Evolutionary conservation across 2,888 invertebrate genomes (phyloP), one percentile per base, ranked within the genome.

Genomic region (Artemia sinica): DNA sequence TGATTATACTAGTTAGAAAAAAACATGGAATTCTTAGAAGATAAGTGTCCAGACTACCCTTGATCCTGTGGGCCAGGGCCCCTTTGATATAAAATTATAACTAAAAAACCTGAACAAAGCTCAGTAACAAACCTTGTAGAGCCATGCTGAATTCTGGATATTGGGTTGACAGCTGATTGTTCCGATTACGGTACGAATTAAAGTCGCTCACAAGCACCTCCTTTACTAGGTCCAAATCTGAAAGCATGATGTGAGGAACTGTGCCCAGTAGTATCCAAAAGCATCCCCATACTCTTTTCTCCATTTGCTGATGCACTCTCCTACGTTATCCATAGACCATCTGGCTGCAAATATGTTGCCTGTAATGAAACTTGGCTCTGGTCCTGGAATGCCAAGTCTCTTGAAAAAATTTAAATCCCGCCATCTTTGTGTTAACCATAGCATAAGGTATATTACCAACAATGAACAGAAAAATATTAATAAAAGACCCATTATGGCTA

Each of bases 151-250:
- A 18, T 10, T 58, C 58, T 28, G 13, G 14, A 28, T 18, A 28
- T 11, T 28, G 66, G 14, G 28, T 8, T 8, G 28, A 14, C 28
- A 18, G 58, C 18, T 14, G 14, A 18, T 8, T 58, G 10, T 58
- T 58, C 58, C 58, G n/a, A 68, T 75, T 75, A 18, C 72, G 72
- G 68, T 76, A 77, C 41, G 73, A 72, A n/a, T 74, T 71, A 13
- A 75, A 75, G 50, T 75, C 74, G 68, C 73, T 75, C 6, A 77
- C 74, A 51, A 77, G 72, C n/a, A 77, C 71, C 48, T 75, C 74
- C 66, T 75, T 76, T 12, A 75, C 69, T 18, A 74, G 63, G 48
- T 76, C 74, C 67, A 72, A 63, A 50, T 75, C 73, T 11, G 71
- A 52, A 10, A 75, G 72, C 10, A 75, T 74, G 5, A 75, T 66